Conservation (phyloP, 2,113 vertebrate species). For the Nannospalax galili region DNA sequence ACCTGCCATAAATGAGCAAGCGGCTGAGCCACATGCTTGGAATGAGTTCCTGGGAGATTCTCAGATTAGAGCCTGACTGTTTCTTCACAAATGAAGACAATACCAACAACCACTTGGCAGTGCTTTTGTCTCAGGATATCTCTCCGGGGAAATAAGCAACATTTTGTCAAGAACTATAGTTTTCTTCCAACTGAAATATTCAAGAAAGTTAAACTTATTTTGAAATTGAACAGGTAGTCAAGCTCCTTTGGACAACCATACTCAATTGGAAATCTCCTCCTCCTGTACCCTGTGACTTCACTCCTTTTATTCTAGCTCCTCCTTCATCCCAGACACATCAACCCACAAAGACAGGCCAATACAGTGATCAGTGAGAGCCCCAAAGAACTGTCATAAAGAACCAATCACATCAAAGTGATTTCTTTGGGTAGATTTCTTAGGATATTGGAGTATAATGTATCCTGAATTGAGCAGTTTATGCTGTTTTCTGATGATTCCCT, state of each 20-base stretch:
- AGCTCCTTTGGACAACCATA: background rate
- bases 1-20: background rate
- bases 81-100: slow-evolving; percentile 23
- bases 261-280: background rate
- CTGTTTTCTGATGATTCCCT: background rate
- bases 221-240: background rate
- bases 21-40: background rate
- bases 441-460: background rate
- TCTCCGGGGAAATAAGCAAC: background rate
- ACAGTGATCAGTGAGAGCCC: background rate
- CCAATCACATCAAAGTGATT: background rate
- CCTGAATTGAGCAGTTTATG: background rate
- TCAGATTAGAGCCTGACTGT: background rate
- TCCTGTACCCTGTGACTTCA: background rate
- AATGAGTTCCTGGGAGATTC: background rate
- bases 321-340: background rate
- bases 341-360: background rate
- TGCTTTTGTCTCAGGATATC: background rate
- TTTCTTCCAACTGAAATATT: slow-evolving; percentile 9
- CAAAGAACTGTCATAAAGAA: slow-evolving; percentile 35
- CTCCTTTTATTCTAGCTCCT: background rate
- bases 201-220: background rate
- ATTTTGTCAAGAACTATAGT: slow-evolving; percentile 20
- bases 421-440: background rate
- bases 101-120: background rate